Evolutionary conservation across 92 coral and sea anemone species (phyloP).

Genomic region (Heteractis magnifica): DNA sequence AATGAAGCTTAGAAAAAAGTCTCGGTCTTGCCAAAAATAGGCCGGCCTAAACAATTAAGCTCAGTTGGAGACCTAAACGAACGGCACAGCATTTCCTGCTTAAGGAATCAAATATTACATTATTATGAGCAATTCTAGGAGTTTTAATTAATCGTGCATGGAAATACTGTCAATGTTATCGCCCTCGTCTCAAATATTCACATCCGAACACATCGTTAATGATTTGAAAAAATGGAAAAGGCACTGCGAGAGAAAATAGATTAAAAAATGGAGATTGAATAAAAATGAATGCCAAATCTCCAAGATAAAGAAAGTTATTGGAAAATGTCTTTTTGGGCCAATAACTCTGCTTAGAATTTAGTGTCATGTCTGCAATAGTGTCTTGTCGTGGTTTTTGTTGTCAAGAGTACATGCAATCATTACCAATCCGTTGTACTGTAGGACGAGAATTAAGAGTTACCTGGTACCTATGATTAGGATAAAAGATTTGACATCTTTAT

Average conservation of each 20-base stretch:
- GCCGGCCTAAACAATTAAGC: neutral
- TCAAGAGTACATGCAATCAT: neutral
- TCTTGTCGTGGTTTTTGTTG: neutral
- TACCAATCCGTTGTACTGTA: neutral
- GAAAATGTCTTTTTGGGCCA: neutral
- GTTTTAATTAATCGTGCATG: neutral
- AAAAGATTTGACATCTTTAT: neutral
- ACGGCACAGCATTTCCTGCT: neutral
- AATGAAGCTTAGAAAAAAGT: neutral
- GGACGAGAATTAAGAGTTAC: neutral
- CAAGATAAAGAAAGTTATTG: neutral
- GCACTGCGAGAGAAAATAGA: neutral
- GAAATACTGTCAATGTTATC: neutral
- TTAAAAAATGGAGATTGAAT: neutral
- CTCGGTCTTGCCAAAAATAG: neutral
- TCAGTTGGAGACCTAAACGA: neutral
- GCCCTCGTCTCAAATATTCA: neutral
- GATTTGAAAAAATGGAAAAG: neutral
- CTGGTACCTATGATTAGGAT: neutral
- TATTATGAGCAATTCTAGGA: neutral
- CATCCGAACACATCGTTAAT: neutral
- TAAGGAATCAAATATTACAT: neutral
- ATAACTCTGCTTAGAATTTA: neutral
- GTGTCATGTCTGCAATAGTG: neutral
- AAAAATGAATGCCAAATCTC: neutral